Evolutionary conservation across 2,888 invertebrate genomes (phyloP), one percentile per base, ranked within the genome.

Genomic region (Furcula furcula): DNA sequence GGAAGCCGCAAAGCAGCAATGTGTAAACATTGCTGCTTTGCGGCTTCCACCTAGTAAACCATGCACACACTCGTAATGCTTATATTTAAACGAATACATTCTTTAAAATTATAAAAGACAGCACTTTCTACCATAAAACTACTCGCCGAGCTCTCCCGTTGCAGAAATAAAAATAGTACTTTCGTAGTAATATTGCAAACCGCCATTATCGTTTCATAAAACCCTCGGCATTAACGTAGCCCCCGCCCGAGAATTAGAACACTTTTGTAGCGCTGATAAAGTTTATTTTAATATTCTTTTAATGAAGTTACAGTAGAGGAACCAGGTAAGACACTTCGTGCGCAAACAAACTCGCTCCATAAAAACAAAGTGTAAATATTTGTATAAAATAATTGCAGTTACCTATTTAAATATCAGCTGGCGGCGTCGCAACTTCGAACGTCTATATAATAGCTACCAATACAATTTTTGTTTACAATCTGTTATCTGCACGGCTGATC

Each of bases 271-370:
- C 65, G 55, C 40, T 58, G 58, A 42, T 55, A 65, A 77, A 80
- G 66, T 79, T 80, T 71, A 53, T 69, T 71, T 70, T 77, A 79
- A 79, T 79, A 76, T 75, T 68, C 69, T 76, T 81, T 79, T 81
- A 79, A 80, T 80, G 73, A 81, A 81, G 73, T 80, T 76, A 65
- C 66, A 55, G 61, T 56, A 50, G 54, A 52, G 41, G 53, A 51
- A 50, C 55, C 65, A 75, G 73, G 72, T 75, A 74, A 65, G 65
- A 68, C 56, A 67, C 48, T 65, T 39, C 31, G 43, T 55, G 57
- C 34, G 52, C 48, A 65, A 70, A 70, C 69, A 73, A 65, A 65
- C 63, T 57, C 55, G 36, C 48, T 53, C 53, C 21, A 35, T 37
- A 43, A 31, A 33, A 18, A 11, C 11, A 29, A 23, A 31, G 23